Percentiles rank a stretch among this genome's conserved stretches.
phyloP scores from a whole-genome alignment of 2,113 vertebrate genomes.

The Brachyhypopomus occidentalis region DNA sequence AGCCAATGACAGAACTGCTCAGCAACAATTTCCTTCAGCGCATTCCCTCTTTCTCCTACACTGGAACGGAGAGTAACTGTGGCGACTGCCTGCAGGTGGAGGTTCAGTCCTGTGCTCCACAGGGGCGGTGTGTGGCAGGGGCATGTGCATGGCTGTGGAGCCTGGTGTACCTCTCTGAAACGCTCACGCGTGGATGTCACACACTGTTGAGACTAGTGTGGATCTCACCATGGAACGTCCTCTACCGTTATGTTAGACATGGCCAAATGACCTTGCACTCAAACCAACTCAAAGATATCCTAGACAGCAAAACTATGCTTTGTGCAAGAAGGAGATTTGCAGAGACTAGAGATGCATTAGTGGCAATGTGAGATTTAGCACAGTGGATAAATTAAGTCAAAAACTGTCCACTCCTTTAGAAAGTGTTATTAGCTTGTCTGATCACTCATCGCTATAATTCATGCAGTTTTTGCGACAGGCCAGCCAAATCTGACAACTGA shows the following conservation, averaged over 20 bases:
- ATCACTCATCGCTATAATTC: neutral
- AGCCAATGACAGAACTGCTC: constrained; percentile 42
- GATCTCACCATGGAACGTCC: neutral
- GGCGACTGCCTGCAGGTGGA: too few relatives aligned
- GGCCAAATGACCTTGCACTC: neutral
- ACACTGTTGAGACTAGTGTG: neutral
- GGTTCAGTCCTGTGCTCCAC: neutral
- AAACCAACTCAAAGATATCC: constrained; percentile 14
- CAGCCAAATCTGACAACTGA: neutral
- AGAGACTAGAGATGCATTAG: constrained; percentile 18
- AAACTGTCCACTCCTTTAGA: neutral
- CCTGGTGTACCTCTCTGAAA: neutral
- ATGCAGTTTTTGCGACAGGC: neutral
- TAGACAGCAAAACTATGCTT: constrained; percentile 25
- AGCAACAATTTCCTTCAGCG: constrained; percentile 25
- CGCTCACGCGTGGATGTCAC: neutral
- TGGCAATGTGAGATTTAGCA: too few relatives aligned
- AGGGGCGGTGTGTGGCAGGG: neutral
- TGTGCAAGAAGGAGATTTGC: constrained; percentile 8
- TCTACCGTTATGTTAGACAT: constrained; percentile 4
- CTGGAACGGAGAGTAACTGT: too few relatives aligned
- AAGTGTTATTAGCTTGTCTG: neutral
- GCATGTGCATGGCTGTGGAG: neutral
- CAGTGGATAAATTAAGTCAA: too few relatives aligned
- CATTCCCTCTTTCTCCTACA: constrained; percentile 12